These are phyloP conservation scores for Uropetala carovei DNA, from an alignment of 2,888 invertebrate genomes.

Conservation along the genomic window DNA sequence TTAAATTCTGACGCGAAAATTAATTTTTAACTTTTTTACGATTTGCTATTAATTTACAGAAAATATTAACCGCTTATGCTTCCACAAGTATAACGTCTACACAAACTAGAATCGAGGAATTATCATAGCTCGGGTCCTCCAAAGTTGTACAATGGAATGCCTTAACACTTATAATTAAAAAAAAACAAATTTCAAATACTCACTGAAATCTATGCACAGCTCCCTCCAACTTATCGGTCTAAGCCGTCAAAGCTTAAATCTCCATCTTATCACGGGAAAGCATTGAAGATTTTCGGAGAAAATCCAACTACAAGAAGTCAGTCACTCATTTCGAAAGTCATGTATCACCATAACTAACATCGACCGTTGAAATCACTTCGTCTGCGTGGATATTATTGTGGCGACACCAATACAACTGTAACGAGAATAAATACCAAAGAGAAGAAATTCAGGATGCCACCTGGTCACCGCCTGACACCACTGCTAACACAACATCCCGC, in stretches of 20 bases:
- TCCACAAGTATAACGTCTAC: too few relatives aligned
- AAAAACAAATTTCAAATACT: neutral
- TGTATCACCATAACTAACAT: neutral
- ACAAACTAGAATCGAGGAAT: too few relatives aligned
- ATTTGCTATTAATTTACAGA: too few relatives aligned
- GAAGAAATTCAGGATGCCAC: conserved; percentile 18
- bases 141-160: too few relatives aligned
- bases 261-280: conserved; percentile 23
- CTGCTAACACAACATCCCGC: conserved; percentile 7
- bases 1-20: too few relatives aligned
- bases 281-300: conserved; percentile 4
- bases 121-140: too few relatives aligned
- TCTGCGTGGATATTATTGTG: neutral
- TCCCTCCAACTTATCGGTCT: conserved; percentile 7
- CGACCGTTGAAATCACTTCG: conserved; percentile 1
- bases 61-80: too few relatives aligned
- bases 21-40: too few relatives aligned
- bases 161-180: too few relatives aligned
- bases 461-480: conserved; percentile 19
- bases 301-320: neutral
- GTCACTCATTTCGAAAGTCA: neutral
- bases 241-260: conserved; percentile 13
- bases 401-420: neutral
- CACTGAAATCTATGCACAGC: neutral
- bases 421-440: neutral